phyloP scores from a whole-genome alignment of 92 coral and sea anemone species.

The Actinostola sp. region DNA sequence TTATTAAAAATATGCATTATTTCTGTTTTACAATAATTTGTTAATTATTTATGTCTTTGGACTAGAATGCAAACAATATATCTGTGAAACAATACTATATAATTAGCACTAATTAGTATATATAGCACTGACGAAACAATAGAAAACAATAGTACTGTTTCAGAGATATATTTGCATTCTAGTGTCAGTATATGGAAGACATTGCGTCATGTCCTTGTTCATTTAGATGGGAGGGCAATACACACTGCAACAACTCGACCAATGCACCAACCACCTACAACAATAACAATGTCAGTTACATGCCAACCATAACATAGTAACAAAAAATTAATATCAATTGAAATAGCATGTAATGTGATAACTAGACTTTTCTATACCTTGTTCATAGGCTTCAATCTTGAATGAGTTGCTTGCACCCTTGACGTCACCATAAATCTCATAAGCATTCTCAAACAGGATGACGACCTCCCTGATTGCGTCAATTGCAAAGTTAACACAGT shows the following conservation, averaged over 20 bases:
- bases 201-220: background rate
- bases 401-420: constrained; percentile 77
- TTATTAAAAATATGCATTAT: too few relatives aligned
- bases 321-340: too few relatives aligned
- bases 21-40: too few relatives aligned
- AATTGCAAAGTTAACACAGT: constrained; percentile 72
- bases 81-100: too few relatives aligned
- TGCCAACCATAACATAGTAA: too few relatives aligned
- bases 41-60: too few relatives aligned
- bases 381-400: constrained; percentile 76
- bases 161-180: too few relatives aligned
- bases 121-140: too few relatives aligned
- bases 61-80: too few relatives aligned
- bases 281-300: too few relatives aligned
- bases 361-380: constrained; percentile 42
- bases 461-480: constrained; percentile 57
- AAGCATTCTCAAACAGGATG: constrained; percentile 70
- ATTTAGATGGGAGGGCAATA: constrained; percentile 49
- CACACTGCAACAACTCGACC: constrained; percentile 83
- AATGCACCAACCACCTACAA: constrained; percentile 80
- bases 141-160: too few relatives aligned
- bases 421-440: constrained; percentile 85
- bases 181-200: background rate
- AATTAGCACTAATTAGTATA: too few relatives aligned
- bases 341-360: background rate